Evolutionary conservation across 2,888 invertebrate genomes (phyloP).

Genomic region (Tuta absoluta): DNA sequence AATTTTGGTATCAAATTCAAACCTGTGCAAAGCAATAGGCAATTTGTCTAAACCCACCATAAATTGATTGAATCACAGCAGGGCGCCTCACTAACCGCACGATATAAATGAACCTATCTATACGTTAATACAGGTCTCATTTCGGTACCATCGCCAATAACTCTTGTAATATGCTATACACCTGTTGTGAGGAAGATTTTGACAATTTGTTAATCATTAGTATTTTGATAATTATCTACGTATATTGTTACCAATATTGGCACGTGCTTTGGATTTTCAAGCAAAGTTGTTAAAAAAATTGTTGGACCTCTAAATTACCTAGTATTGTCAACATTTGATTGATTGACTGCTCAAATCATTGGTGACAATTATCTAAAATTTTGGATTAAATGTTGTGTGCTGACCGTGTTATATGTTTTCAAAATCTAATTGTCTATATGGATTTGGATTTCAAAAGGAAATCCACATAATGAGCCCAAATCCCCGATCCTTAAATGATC

Average conservation of each 20-base stretch:
- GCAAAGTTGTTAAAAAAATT: too few species aligned
- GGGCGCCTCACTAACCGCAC: constrained; percentile 58
- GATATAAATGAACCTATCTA: constrained; percentile 55
- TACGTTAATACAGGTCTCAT: constrained; percentile 42
- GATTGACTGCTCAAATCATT: too few species aligned
- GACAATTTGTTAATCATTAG: background rate
- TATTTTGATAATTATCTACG: background rate
- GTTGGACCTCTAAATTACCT: too few species aligned
- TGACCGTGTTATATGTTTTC: too few species aligned
- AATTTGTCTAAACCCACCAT: constrained; percentile 69
- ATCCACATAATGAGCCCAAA: background rate
- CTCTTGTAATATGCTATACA: constrained; percentile 17
- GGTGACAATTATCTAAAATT: too few species aligned
- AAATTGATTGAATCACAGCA: constrained; percentile 74
- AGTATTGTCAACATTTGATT: too few species aligned
- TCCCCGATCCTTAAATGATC: background rate
- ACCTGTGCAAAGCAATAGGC: constrained; percentile 46
- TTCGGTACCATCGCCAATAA: constrained; percentile 9
- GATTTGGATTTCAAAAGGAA: too few species aligned
- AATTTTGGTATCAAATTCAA: constrained; percentile 30
- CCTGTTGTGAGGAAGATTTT: background rate
- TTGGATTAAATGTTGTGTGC: too few species aligned
- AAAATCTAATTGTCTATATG: too few species aligned
- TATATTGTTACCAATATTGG: background rate
- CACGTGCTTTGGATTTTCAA: too few species aligned